These are phyloP conservation scores for Urechis unicinctus DNA, from an alignment of 2,888 invertebrate species.

Conservation along the genomic window DNA sequence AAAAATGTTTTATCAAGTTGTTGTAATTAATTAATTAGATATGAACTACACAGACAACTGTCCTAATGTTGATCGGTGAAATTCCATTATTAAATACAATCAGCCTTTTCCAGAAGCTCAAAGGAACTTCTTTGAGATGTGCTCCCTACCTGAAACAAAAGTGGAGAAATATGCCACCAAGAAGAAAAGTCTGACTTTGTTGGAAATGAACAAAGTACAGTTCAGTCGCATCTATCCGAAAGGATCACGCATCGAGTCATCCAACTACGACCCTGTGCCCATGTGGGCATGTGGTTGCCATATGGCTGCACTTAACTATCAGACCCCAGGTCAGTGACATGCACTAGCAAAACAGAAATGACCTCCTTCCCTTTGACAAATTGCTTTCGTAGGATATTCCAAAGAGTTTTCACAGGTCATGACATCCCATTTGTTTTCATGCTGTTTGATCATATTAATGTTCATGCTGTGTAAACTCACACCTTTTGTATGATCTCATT, in stretches of 20 bases:
- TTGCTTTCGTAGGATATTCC: too few species aligned
- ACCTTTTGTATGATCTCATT: not conserved
- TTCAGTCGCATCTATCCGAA: slow-evolving; percentile 88
- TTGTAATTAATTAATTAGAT: not conserved
- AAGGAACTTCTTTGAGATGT: slow-evolving; percentile 73
- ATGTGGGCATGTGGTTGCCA: slow-evolving; percentile 96
- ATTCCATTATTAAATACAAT: not conserved
- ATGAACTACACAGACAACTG: not conserved
- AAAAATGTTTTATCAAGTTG: too few species aligned
- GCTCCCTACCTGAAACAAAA: slow-evolving; percentile 93
- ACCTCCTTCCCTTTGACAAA: too few species aligned
- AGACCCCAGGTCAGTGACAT: slow-evolving; percentile 61
- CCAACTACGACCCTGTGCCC: slow-evolving; percentile 89
- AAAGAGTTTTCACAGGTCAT: too few species aligned
- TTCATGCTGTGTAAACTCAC: not conserved
- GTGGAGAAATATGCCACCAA: slow-evolving; percentile 79
- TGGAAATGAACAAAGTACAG: slow-evolving; percentile 55
- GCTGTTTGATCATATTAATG: not conserved
- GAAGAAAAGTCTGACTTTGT: slow-evolving; percentile 15
- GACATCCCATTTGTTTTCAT: not conserved
- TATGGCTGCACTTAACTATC: slow-evolving; percentile 96
- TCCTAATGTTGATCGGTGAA: not conserved
- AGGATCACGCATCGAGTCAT: slow-evolving; percentile 83
- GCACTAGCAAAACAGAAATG: too few species aligned
- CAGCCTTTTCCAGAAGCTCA: slow-evolving; percentile 2